These are phyloP conservation scores for Meteorus sp. DNA, from an alignment of 1,140 invertebrate species.

Conservation along the genomic window DNA sequence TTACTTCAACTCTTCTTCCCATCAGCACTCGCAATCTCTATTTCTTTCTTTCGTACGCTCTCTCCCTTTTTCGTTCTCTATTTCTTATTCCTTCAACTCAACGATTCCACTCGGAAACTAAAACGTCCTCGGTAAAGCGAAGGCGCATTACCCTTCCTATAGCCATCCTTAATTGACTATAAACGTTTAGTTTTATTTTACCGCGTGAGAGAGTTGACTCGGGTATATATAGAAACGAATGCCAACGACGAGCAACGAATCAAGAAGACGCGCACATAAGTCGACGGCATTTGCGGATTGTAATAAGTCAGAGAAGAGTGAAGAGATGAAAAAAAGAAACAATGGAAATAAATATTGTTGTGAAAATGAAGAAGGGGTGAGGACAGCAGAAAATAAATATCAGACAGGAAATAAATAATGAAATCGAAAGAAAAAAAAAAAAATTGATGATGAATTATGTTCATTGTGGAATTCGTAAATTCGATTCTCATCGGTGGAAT, in stretches of 20 bases:
- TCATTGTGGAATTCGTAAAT: too few relatives aligned
- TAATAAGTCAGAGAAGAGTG: slow-evolving; percentile 7
- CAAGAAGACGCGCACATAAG: not conserved
- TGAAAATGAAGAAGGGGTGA: not conserved
- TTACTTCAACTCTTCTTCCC: not conserved
- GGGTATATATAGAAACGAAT: slow-evolving; percentile 8
- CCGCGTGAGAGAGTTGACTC: slow-evolving; percentile 16
- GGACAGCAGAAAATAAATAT: slow-evolving; percentile 10
- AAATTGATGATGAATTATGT: too few relatives aligned
- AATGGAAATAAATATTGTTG: not conserved
- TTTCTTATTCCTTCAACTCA: not conserved
- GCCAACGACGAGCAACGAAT: slow-evolving; percentile 4
- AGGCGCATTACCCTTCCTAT: slow-evolving; percentile 32
- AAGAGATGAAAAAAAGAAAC: slow-evolving; percentile 4
- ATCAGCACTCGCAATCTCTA: slow-evolving; percentile 3
- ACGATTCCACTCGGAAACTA: slow-evolving; percentile 1
- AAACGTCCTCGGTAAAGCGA: slow-evolving; percentile 27
- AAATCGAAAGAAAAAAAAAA: not conserved
- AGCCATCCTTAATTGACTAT: slow-evolving; percentile 46
- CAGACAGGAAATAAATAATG: slow-evolving; percentile 2
- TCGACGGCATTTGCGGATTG: not conserved
- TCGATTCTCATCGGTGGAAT: too few relatives aligned
- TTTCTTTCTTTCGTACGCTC: not conserved
- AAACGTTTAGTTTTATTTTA: slow-evolving; percentile 45
- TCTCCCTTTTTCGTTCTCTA: not conserved